Conservation (phyloP, 1,140 invertebrate genomes). For the Drosophila orosa region DNA sequence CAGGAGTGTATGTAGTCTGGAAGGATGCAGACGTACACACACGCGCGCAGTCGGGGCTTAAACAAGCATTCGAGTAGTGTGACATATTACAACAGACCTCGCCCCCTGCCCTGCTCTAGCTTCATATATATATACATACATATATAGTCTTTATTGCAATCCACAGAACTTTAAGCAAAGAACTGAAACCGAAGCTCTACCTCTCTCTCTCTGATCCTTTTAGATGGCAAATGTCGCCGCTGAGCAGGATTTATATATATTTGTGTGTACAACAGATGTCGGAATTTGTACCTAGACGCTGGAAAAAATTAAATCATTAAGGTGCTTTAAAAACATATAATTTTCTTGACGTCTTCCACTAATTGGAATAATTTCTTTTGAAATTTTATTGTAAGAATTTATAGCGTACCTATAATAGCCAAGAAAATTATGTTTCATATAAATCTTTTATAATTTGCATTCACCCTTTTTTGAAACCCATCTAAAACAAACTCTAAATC, state of each 20-base stretch:
- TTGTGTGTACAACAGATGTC: not conserved
- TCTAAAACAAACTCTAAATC: not conserved
- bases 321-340: not conserved
- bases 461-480: no score
- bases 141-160: slow-evolving; percentile 13
- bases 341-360: not conserved
- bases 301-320: not conserved
- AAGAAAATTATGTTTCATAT: no score
- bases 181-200: slow-evolving; percentile 36
- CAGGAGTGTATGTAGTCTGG: slow-evolving; percentile 43
- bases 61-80: slow-evolving; percentile 75
- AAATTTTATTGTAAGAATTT: not conserved
- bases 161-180: slow-evolving; percentile 38
- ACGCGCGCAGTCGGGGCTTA: slow-evolving; percentile 46
- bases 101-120: slow-evolving; percentile 7
- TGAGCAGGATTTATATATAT: slow-evolving; percentile 15
- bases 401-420: accelerated
- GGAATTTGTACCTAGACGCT: slow-evolving; percentile 5
- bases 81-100: slow-evolving; percentile 72
- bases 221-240: slow-evolving; percentile 38
- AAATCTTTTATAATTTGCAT: no score
- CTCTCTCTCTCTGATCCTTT: slow-evolving; percentile 10
- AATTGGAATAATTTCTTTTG: not conserved
- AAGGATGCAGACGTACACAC: slow-evolving; percentile 19
- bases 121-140: not conserved